phyloP scores from a whole-genome alignment of 2,888 invertebrate genomes.

The Xanthorhoe spadicearia region DNA sequence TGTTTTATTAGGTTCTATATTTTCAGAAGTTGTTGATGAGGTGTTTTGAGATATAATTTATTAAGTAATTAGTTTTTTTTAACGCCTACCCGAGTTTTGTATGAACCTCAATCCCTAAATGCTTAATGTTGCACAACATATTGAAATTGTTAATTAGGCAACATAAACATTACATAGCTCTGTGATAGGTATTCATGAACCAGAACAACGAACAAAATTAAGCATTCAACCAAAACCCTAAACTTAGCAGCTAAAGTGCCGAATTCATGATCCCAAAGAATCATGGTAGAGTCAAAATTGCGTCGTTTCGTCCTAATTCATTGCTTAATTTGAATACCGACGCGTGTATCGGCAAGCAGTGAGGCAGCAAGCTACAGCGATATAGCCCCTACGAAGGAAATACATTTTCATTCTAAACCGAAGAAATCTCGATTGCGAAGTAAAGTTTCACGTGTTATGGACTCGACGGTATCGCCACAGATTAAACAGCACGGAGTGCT shows the following conservation, averaged over 20 bases:
- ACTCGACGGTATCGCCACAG: conserved; percentile 45
- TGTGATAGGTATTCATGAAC: background rate
- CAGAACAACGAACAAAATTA: conserved; percentile 1
- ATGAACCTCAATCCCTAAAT: too few relatives aligned
- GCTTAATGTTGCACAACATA: too few relatives aligned
- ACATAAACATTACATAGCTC: background rate
- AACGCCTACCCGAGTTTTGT: too few relatives aligned
- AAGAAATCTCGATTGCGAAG: conserved; percentile 40
- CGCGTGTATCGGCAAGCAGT: conserved; percentile 44
- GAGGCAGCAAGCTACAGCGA: conserved; percentile 51
- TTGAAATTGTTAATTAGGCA: background rate
- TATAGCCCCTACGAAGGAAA: conserved; percentile 54
- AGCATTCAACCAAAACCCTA: conserved; percentile 5
- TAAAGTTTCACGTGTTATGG: conserved; percentile 55
- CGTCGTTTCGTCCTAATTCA: conserved; percentile 43
- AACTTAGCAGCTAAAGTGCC: conserved; percentile 2
- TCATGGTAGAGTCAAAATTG: conserved; percentile 34
- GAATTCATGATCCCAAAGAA: conserved; percentile 7
- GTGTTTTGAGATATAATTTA: too few relatives aligned
- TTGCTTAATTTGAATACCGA: conserved; percentile 46
- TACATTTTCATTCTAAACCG: conserved; percentile 39
- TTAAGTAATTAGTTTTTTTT: too few relatives aligned
- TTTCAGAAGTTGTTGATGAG: too few relatives aligned
- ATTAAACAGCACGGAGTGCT: conserved; percentile 36
- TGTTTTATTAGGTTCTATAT: too few relatives aligned